Evolutionary conservation across 1,140 invertebrate species (phyloP).

Genomic region (roundworm (Caenorhabditis elegans)): DNA sequence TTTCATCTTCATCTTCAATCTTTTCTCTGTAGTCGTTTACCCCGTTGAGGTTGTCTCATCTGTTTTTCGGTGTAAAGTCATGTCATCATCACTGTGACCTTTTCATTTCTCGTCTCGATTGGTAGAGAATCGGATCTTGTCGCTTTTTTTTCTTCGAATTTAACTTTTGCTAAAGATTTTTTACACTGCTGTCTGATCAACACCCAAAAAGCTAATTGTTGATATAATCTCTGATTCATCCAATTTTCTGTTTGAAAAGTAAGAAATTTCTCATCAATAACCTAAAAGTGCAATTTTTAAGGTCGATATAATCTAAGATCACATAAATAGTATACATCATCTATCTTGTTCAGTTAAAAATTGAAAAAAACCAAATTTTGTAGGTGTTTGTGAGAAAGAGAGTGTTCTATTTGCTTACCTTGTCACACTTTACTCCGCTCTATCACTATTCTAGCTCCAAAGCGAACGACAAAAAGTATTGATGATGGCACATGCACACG

Average conservation of each 20-base stretch:
- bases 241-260: background rate
- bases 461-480: background rate
- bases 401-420: conserved; percentile 12
- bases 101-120: background rate
- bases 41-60: background rate
- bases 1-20: too few species aligned
- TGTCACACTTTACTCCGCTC: background rate
- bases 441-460: background rate
- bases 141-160: too few species aligned
- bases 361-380: background rate
- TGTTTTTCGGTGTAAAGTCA: background rate
- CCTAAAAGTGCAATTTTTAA: too few species aligned
- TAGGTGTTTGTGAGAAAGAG: background rate
- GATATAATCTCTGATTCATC: background rate
- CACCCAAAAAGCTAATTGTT: background rate
- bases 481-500: background rate
- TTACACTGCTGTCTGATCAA: too few species aligned
- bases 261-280: too few species aligned
- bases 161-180: too few species aligned
- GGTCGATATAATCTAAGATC: too few species aligned
- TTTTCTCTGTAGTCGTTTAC: background rate
- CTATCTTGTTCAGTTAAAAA: too few species aligned
- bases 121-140: too few species aligned
- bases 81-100: background rate
- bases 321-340: too few species aligned